phyloP scores from a whole-genome alignment of 2,113 vertebrate genomes.

The Corythaeola cristata region DNA sequence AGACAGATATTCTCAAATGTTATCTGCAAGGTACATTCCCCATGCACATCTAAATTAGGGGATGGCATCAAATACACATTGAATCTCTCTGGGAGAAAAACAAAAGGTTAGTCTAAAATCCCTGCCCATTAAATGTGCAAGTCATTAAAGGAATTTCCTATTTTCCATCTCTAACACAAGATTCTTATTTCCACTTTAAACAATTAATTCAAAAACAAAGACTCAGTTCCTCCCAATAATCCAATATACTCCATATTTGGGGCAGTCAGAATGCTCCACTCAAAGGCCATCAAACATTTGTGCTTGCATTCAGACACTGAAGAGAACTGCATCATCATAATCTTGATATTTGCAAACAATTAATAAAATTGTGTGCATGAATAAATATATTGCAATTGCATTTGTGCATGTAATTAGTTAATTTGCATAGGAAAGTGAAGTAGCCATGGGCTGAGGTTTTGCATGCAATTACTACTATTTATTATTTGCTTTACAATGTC shows the following conservation, averaged over 20 bases:
- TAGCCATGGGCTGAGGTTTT: not conserved
- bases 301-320: not conserved
- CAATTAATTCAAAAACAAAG: not conserved
- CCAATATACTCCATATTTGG: not conserved
- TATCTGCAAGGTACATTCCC: slow-evolving; percentile 88
- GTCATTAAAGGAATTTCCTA: slow-evolving; percentile 68
- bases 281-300: not conserved
- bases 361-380: not conserved
- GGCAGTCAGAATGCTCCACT: not conserved
- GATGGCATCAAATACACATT: slow-evolving; percentile 88
- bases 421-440: not conserved
- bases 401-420: not conserved
- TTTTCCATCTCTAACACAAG: not conserved
- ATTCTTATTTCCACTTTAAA: not conserved
- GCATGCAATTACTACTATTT: slow-evolving; percentile 17
- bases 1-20: slow-evolving; percentile 84
- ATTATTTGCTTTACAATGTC: not conserved
- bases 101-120: slow-evolving; percentile 79
- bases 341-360: not conserved
- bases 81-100: slow-evolving; percentile 87
- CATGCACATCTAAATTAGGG: slow-evolving; percentile 86
- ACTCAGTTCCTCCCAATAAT: not conserved
- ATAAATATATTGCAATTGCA: not conserved
- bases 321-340: not conserved
- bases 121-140: slow-evolving; percentile 64